Conservation (phyloP, 2,797 vertebrate species). For the Fringilla coelebs region DNA sequence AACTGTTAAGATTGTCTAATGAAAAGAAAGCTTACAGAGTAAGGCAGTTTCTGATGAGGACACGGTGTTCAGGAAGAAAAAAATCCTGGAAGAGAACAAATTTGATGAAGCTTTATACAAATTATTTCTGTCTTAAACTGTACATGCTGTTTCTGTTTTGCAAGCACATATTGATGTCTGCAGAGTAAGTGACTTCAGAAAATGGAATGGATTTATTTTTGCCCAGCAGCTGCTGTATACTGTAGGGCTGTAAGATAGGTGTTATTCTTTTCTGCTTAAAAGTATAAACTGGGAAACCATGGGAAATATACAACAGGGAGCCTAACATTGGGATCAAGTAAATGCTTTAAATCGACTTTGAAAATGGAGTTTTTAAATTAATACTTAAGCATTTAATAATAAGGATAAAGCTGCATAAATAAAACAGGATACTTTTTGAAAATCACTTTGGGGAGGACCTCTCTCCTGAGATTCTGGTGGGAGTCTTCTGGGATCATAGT, state of each 20-base stretch:
- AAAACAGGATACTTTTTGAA: background rate
- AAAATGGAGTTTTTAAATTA: background rate
- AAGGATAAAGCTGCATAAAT: background rate
- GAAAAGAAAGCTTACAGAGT: background rate
- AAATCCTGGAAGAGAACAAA: background rate
- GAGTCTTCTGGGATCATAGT: background rate
- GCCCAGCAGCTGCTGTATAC: background rate
- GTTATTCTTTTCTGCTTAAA: background rate
- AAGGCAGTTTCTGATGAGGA: background rate
- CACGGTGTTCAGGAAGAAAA: background rate
- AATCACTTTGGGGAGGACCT: background rate
- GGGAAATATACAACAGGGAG: background rate
- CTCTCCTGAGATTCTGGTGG: background rate
- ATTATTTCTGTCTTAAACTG: background rate
- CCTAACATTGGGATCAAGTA: background rate
- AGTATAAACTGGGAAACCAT: background rate
- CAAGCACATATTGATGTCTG: background rate
- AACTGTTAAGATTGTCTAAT: background rate
- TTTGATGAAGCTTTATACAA: background rate
- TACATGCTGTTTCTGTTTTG: background rate
- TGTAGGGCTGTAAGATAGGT: background rate
- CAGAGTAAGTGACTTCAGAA: background rate
- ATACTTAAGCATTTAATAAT: background rate
- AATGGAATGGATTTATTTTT: background rate
- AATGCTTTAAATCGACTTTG: background rate